phyloP scores from a whole-genome alignment of 2,113 vertebrate species.

The Deroptyus accipitrinus region DNA sequence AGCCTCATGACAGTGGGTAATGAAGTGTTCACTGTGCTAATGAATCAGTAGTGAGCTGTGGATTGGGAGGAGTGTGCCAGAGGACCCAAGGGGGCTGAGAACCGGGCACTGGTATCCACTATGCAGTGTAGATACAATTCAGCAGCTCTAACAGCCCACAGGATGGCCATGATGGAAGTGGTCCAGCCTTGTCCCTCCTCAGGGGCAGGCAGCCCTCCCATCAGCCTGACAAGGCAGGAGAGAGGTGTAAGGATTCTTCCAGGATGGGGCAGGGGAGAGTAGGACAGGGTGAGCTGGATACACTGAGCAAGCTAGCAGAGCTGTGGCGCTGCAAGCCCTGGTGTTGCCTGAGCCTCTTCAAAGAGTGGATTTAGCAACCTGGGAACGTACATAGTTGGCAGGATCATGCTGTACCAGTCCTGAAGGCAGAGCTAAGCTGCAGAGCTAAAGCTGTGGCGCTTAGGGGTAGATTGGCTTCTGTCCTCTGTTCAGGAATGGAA shows the following conservation, averaged over 20 bases:
- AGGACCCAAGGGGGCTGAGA: background rate
- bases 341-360: background rate
- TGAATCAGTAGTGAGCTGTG: background rate
- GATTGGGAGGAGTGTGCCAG: background rate
- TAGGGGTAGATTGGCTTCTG: rapidly evolving
- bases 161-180: background rate
- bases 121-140: background rate
- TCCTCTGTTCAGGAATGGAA: background rate
- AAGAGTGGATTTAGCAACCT: background rate
- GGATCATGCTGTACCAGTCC: background rate
- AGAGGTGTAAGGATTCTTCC: background rate
- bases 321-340: background rate
- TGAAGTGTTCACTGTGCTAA: background rate
- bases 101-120: background rate
- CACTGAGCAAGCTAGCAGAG: background rate
- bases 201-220: background rate
- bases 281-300: background rate
- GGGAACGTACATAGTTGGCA: background rate
- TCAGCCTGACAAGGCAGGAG: background rate
- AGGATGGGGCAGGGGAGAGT: background rate
- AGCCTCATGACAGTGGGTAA: rapidly evolving
- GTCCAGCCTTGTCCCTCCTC: background rate
- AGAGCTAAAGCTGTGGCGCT: background rate
- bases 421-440: background rate
- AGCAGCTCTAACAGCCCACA: background rate